Conservation (phyloP, 1,140 invertebrate genomes). For the Drosophila miranda region DNA sequence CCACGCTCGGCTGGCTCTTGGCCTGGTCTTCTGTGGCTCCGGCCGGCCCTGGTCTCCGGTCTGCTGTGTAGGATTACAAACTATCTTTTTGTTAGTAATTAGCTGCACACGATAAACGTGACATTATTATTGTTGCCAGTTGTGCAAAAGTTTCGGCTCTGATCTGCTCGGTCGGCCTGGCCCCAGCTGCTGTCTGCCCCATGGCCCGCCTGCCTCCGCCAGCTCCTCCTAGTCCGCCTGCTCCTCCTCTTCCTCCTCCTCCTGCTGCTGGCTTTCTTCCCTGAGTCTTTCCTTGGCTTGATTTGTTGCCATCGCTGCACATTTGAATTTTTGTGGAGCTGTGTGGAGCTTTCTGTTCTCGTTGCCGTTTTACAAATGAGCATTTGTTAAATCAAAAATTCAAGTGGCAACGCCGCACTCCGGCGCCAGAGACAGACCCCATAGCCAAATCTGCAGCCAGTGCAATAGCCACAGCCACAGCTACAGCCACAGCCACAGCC, state of each 20-base stretch:
- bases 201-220: not conserved
- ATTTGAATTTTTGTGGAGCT: slow-evolving; percentile 61
- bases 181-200: not conserved
- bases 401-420: slow-evolving; percentile 77
- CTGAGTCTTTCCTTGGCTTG: slow-evolving; percentile 8
- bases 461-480: slow-evolving; percentile 1
- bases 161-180: slow-evolving; percentile 2
- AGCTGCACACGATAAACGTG: slow-evolving; percentile 80
- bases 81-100: slow-evolving; percentile 81
- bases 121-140: slow-evolving; percentile 78
- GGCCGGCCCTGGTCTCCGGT: not conserved
- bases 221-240: not conserved
- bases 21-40: slow-evolving; percentile 8
- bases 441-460: too few species aligned
- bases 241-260: not conserved
- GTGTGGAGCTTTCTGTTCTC: slow-evolving; percentile 14
- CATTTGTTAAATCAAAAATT: slow-evolving; percentile 80
- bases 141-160: slow-evolving; percentile 49
- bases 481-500: slow-evolving; percentile 5
- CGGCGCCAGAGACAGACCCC: slow-evolving; percentile 46
- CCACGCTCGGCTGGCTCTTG: slow-evolving; percentile 64
- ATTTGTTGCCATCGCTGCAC: slow-evolving; percentile 25
- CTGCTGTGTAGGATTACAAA: slow-evolving; percentile 72
- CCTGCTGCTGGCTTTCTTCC: not conserved
- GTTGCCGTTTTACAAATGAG: slow-evolving; percentile 72